Base-by-base conservation (phyloP, 2,113 vertebrate species). In the Sinocyclocheilus grahami region DNA sequence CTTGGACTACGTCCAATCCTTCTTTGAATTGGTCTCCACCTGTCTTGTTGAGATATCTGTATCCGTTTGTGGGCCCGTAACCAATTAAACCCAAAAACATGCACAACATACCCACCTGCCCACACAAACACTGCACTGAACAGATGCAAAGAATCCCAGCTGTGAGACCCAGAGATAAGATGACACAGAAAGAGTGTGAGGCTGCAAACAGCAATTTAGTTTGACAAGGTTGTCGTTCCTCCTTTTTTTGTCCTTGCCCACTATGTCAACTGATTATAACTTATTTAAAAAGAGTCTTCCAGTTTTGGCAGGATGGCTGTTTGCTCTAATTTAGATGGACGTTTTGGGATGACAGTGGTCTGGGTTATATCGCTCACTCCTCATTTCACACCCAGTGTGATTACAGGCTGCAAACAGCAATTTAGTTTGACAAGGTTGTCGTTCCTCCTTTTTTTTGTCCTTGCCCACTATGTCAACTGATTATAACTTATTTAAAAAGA, bases 21-120 rank as follows among this genome's bases (percentile, higher is more conserved):
- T 89, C 93, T 95, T 92, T 94, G 90, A 95, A 93, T 94, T 93
- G 90, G 94, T 93, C 92, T 92, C 92, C 94, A 94, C 92, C 94
- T 96, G 95, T 92, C 92, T 84, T 87, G 90, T 92, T 95, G 95
- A 93, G 94, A 94, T 89, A 88, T 42, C 93, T 93, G 91, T 93
- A 90, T 91, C 89, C 90, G 86, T 82, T 91, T 87, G 90, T 60
- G 83, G 79, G 82, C 79, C 89, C 92, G 92, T 92, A 93, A 96
- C 92, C 91, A 95, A 96, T 95, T 93, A 93, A 94, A 91, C 85
- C 46, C 81, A 86, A 90, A 42, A 69, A 86, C 87, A 88, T 86
- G 63, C 82, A 85, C 85, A 33, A 85, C 86, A 89, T 62, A 87
- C 87, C 78, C 81, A 71, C 69, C 69, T 27, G 37, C 71, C 5